phyloP scores from a whole-genome alignment of 2,888 invertebrate species.

The Teleogryllus oceanicus region DNA sequence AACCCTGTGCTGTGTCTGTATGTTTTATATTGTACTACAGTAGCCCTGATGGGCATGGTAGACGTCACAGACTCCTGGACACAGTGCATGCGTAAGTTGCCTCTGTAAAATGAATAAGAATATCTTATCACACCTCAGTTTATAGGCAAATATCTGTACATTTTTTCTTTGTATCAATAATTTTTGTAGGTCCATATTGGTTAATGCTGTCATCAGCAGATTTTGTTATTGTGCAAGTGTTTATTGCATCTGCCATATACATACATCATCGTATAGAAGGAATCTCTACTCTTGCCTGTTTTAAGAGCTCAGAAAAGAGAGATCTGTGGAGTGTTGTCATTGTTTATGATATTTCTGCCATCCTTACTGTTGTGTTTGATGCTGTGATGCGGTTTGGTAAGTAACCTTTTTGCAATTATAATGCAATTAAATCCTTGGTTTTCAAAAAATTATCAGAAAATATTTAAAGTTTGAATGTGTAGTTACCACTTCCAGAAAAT shows the following conservation, averaged over 20 bases:
- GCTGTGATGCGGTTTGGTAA: constrained; percentile 44
- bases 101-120: not conserved
- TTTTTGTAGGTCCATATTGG: constrained; percentile 51
- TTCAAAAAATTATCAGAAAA: constrained; percentile 11
- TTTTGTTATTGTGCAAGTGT: constrained; percentile 51
- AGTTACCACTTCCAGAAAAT: not conserved
- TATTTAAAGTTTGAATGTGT: not conserved
- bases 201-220: constrained; percentile 52
- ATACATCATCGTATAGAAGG: constrained; percentile 46
- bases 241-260: constrained; percentile 51
- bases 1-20: constrained; percentile 49
- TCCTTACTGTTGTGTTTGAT: constrained; percentile 45
- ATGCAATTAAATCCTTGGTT: not conserved
- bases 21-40: constrained; percentile 49
- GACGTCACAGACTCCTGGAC: constrained; percentile 49
- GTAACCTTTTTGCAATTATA: constrained; percentile 29
- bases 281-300: constrained; percentile 42
- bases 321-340: constrained; percentile 53
- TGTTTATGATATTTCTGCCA: constrained; percentile 51
- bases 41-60: constrained; percentile 50
- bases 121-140: not conserved
- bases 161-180: not conserved
- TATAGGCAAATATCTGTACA: not conserved
- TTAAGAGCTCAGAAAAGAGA: constrained; percentile 49
- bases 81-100: constrained; percentile 52